phyloP scores from a whole-genome alignment of 2,797 vertebrate genomes.

The Semotilus atromaculatus region DNA sequence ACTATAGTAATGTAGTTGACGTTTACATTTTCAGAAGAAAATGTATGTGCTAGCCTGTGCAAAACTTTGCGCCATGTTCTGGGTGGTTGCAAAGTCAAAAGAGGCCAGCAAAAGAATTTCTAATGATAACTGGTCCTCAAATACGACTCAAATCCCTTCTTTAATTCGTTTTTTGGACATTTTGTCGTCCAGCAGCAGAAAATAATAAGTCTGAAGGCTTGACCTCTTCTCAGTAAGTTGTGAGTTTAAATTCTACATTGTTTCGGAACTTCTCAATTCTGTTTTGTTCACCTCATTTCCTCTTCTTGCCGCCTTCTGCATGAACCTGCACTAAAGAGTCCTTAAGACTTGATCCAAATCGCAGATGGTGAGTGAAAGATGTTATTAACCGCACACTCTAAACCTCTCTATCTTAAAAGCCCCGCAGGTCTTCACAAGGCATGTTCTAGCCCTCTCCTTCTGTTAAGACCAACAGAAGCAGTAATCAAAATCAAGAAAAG shows the following conservation, averaged over 20 bases:
- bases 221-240: neutral
- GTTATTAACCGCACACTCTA: slow-evolving; percentile 12
- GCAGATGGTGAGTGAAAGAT: slow-evolving; percentile 17
- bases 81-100: neutral
- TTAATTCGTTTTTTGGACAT: neutral
- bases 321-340: neutral
- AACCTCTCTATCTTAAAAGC: slow-evolving; percentile 22
- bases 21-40: neutral
- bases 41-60: neutral
- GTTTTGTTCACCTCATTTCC: neutral
- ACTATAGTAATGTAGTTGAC: neutral
- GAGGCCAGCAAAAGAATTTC: neutral
- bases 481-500: neutral
- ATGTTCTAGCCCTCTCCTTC: neutral
- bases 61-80: neutral
- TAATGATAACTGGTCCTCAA: neutral
- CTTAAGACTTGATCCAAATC: neutral
- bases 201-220: neutral
- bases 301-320: neutral
- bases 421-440: slow-evolving; percentile 13
- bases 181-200: neutral
- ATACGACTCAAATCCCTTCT: neutral
- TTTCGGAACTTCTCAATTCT: neutral
- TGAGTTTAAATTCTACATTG: neutral
- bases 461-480: slow-evolving; percentile 1